phyloP scores from a whole-genome alignment of 1,140 invertebrate species.

The Melipona quadrifasciata region DNA sequence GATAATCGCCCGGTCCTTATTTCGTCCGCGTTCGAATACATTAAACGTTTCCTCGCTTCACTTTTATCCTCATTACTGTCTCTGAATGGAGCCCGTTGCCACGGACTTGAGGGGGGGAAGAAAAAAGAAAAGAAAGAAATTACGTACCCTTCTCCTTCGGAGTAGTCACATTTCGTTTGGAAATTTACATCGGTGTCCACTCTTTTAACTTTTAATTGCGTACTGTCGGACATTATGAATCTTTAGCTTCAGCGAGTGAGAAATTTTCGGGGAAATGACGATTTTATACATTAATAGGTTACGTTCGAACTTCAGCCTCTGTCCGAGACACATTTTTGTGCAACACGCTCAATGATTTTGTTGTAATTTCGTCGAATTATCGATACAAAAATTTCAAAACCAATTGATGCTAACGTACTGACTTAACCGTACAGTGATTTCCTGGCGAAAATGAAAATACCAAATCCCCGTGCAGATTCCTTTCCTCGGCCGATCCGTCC shows the following conservation, averaged over 20 bases:
- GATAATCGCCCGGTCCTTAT: constrained; percentile 45
- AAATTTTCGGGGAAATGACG: too few species aligned
- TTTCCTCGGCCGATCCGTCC: constrained; percentile 54
- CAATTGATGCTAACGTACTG: too few species aligned
- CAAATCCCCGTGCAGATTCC: constrained; percentile 30
- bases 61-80: constrained; percentile 19
- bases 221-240: too few species aligned
- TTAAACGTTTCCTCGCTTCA: constrained; percentile 21
- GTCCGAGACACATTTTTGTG: too few species aligned
- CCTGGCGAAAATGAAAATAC: constrained; percentile 70
- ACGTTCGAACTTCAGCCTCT: too few species aligned
- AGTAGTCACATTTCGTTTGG: constrained; percentile 1
- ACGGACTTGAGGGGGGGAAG: background rate
- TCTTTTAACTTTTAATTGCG: background rate
- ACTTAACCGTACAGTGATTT: constrained; percentile 41
- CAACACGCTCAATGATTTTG: too few species aligned
- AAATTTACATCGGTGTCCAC: background rate
- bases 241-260: too few species aligned
- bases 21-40: constrained; percentile 23
- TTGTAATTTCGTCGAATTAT: too few species aligned
- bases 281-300: too few species aligned
- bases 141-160: background rate
- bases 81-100: background rate
- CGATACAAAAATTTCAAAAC: too few species aligned
- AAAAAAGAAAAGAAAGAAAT: background rate